Conservation (phyloP, 2,888 invertebrate species). For the Mantis religiosa region DNA sequence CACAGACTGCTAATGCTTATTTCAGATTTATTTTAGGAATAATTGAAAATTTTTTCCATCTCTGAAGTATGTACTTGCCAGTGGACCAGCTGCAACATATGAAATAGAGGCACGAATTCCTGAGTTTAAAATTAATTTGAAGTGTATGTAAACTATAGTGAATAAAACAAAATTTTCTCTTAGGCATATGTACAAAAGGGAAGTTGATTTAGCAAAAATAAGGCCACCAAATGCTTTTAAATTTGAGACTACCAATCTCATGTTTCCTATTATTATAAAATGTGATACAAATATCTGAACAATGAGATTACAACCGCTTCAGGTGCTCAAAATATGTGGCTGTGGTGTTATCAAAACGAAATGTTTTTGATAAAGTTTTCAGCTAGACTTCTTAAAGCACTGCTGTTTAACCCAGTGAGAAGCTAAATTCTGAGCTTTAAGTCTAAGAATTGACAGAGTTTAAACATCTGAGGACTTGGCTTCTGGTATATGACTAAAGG, state of each 20-base stretch:
- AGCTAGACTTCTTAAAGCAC: neutral
- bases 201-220: neutral
- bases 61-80: neutral
- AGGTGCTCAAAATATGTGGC: neutral
- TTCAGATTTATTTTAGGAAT: neutral
- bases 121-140: neutral
- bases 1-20: neutral
- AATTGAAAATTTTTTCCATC: neutral
- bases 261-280: neutral
- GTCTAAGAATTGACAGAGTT: neutral
- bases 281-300: neutral
- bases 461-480: slow-evolving; percentile 9
- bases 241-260: neutral
- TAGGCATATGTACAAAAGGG: neutral
- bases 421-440: neutral
- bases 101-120: neutral
- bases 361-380: neutral
- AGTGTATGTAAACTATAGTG: neutral
- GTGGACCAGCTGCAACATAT: neutral
- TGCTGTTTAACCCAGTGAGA: neutral
- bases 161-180: neutral
- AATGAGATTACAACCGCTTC: neutral
- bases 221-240: neutral
- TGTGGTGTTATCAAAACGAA: neutral
- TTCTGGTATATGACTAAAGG: neutral